A percentile compares a stretch with the other conserved stretches of the same genome.
Evolutionary conservation across 2,888 invertebrate genomes (phyloP).

Genomic region (Mimas tiliae): DNA sequence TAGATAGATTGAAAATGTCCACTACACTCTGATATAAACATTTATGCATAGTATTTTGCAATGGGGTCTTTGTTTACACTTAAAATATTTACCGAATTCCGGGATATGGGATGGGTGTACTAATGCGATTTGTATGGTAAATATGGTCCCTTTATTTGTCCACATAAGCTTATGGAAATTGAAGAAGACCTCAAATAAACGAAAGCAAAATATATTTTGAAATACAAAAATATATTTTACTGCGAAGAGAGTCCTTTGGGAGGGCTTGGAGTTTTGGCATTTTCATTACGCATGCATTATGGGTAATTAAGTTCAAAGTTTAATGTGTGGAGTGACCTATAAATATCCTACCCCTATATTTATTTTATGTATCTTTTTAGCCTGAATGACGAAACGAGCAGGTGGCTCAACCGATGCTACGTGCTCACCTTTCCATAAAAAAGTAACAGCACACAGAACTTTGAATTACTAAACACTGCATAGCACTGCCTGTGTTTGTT

Average conservation of each 20-base stretch:
- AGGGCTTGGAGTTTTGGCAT: neutral
- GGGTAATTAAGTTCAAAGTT: neutral
- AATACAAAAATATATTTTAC: neutral
- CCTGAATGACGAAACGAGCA: too few relatives aligned
- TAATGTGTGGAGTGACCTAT: neutral
- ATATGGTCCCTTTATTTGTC: slow-evolving; percentile 32
- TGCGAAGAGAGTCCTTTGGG: neutral
- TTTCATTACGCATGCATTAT: neutral
- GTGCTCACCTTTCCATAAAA: too few relatives aligned
- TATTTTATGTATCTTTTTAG: too few relatives aligned
- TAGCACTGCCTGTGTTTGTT: too few relatives aligned
- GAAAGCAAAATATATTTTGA: neutral
- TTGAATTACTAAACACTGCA: too few relatives aligned
- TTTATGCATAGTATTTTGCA: neutral
- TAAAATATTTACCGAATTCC: neutral
- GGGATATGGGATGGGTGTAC: neutral
- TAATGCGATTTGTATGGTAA: slow-evolving; percentile 3
- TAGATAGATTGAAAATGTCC: neutral
- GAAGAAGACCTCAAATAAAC: slow-evolving; percentile 4
- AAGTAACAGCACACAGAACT: too few relatives aligned
- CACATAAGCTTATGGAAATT: slow-evolving; percentile 33
- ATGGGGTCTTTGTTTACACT: neutral
- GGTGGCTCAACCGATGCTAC: too few relatives aligned
- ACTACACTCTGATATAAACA: neutral
- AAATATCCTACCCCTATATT: too few relatives aligned